Evolutionary conservation across 2,113 vertebrate genomes (phyloP), one percentile per base, ranked within the genome.

Genomic region (Pluvianellus socialis): DNA sequence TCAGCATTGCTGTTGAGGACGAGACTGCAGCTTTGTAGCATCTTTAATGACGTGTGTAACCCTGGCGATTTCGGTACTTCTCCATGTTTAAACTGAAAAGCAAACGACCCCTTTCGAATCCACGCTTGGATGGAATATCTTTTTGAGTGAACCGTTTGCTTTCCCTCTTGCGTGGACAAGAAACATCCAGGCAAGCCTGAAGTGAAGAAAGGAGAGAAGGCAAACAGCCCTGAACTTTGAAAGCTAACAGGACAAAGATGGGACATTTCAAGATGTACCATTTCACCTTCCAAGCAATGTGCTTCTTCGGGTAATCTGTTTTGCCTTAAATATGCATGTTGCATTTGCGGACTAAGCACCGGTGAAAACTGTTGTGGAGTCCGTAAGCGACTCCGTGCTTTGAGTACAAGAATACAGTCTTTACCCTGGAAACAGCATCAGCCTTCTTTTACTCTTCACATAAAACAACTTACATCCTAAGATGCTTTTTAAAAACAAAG

Each of bases 311-410:
- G 42, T 59, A 9, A 4, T 50, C 44, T 56, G 1, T 52, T 33
- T 2, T 12, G 67, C 10, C 27, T 86, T 5, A 2, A 44, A 12
- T 44, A 10, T 38, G 74, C 42, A 3, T 56, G 4, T 18, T 2
- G 6, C 30, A 9, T 70, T 24, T 77, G 68, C 92, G 73, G 88
- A 4, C 26, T 11, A 4, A 92, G 80, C 75, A 70, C 23, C 49
- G 24, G 49, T 24, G 49, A 50, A 23, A 50, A 21, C 40, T 42
- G 7, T 3, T 30, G 8, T 9, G n/a, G 45, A 24, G 52, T 27
- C 14, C 15, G 38, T 9, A 4, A 61, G 83, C 5, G 30, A 8
- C 71, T n/a, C 49, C 0, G 0, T 67, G 71, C 56, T 49, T 47
- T 3, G 9, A 10, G 32, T 68, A 22, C 49, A 17, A 26, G 45